Conservation (phyloP, 2,113 vertebrate genomes). For the Gymnocephalus cernua region DNA sequence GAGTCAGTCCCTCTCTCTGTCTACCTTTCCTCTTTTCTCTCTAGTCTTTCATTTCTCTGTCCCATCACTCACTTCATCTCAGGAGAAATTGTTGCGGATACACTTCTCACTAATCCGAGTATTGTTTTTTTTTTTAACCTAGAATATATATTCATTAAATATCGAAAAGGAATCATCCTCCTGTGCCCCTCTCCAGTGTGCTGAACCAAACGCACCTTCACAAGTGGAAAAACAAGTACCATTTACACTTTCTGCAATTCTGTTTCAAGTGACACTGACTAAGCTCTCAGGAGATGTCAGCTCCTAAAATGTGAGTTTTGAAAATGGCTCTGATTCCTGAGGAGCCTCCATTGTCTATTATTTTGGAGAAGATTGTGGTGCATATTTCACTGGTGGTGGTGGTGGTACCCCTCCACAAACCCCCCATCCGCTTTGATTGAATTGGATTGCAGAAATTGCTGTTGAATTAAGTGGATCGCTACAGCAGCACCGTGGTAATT, state of each 20-base stretch:
- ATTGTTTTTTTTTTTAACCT: background rate
- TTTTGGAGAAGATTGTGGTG: slow-evolving; percentile 36
- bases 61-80: slow-evolving; percentile 32
- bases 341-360: slow-evolving; percentile 38
- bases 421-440: slow-evolving; percentile 30
- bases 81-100: slow-evolving; percentile 2
- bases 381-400: background rate
- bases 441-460: slow-evolving; percentile 48
- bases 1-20: slow-evolving; percentile 3
- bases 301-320: slow-evolving; percentile 31
- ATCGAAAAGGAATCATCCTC: background rate
- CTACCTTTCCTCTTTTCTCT: background rate
- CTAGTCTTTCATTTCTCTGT: slow-evolving; percentile 13
- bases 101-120: background rate
- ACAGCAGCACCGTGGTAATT: slow-evolving; percentile 39
- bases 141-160: background rate
- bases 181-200: background rate
- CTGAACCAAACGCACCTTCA: background rate
- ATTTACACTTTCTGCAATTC: background rate
- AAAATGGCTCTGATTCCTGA: slow-evolving; percentile 33
- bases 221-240: background rate
- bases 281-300: slow-evolving; percentile 1
- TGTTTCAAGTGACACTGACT: slow-evolving; percentile 4
- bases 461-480: slow-evolving; percentile 54
- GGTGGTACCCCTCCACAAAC: slow-evolving; percentile 3